Percentiles rank a stretch among this genome's conserved stretches.
Evolutionary conservation across 2,888 invertebrate genomes (phyloP).

Genomic region (Cephus spinipes): DNA sequence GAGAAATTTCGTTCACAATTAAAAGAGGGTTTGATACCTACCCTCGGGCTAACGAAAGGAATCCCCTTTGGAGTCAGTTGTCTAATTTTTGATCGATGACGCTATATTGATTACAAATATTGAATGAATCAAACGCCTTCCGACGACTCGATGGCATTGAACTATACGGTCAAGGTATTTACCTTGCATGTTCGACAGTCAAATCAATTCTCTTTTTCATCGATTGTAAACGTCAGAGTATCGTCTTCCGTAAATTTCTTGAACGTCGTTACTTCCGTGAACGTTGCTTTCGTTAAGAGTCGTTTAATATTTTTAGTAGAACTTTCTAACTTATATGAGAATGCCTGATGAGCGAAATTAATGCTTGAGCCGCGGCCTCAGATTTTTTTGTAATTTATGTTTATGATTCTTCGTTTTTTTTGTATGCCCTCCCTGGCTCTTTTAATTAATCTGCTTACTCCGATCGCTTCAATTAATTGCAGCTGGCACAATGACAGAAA

Average conservation of each 20-base stretch:
- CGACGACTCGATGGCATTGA: constrained; percentile 5
- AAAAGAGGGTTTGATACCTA: neutral
- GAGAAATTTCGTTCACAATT: neutral
- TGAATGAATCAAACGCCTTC: constrained; percentile 6
- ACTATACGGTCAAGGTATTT: constrained; percentile 14
- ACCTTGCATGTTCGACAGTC: neutral
- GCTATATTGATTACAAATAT: constrained; percentile 10
- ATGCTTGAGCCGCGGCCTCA: neutral
- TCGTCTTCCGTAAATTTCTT: neutral
- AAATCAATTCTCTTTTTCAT: neutral
- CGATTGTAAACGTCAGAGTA: neutral
- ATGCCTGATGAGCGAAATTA: neutral
- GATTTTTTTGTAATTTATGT: neutral
- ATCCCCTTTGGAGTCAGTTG: neutral
- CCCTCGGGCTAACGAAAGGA: neutral
- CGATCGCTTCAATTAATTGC: constrained; percentile 35
- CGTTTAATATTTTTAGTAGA: neutral
- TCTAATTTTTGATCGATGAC: constrained; percentile 20
- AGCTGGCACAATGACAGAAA: constrained; percentile 40
- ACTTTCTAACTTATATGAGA: neutral
- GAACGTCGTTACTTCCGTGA: neutral
- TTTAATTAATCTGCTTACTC: neutral
- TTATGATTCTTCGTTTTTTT: neutral
- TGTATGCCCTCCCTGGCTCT: neutral
- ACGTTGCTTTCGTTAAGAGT: neutral